phyloP scores from a whole-genome alignment of 1,140 invertebrate genomes.

The Drosophila repletoides region DNA sequence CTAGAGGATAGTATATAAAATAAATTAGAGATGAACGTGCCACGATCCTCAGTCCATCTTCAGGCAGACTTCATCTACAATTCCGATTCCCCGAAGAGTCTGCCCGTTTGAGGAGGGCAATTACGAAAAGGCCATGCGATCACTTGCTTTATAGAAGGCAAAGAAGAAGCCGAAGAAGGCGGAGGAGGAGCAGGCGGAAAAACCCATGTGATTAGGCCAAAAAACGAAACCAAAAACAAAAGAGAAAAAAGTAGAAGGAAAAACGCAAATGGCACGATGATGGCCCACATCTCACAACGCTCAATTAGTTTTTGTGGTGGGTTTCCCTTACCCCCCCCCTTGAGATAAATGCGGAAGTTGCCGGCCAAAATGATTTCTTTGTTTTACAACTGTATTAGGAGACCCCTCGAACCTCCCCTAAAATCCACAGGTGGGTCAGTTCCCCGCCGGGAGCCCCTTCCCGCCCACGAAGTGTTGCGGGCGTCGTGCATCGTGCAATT shows the following conservation, averaged over 20 bases:
- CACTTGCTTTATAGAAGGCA: conserved; percentile 15
- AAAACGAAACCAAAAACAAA: background rate
- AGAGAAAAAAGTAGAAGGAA: background rate
- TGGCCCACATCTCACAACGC: conserved; percentile 24
- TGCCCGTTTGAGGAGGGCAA: conserved; percentile 21
- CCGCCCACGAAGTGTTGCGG: conserved; percentile 20
- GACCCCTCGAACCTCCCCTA: too few relatives aligned
- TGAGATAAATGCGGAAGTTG: conserved; percentile 63
- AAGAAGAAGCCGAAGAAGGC: background rate
- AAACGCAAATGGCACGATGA: background rate
- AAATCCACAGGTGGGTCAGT: conserved; percentile 32
- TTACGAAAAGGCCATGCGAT: conserved; percentile 29
- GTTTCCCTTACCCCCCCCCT: conserved; percentile 4
- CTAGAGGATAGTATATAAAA: too few relatives aligned
- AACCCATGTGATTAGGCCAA: conserved; percentile 39
- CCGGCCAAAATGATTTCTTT: conserved; percentile 48
- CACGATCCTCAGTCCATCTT: background rate
- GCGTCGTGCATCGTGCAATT: conserved; percentile 66
- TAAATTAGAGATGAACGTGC: too few relatives aligned
- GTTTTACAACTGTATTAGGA: conserved; percentile 76
- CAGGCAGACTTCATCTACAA: conserved; percentile 2
- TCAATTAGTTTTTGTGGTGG: background rate
- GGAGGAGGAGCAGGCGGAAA: conserved; percentile 2
- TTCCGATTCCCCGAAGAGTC: conserved; percentile 1
- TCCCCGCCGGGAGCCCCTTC: background rate